phyloP scores from a whole-genome alignment of 2,888 invertebrate species.

The Lasioglossum pauxillum region DNA sequence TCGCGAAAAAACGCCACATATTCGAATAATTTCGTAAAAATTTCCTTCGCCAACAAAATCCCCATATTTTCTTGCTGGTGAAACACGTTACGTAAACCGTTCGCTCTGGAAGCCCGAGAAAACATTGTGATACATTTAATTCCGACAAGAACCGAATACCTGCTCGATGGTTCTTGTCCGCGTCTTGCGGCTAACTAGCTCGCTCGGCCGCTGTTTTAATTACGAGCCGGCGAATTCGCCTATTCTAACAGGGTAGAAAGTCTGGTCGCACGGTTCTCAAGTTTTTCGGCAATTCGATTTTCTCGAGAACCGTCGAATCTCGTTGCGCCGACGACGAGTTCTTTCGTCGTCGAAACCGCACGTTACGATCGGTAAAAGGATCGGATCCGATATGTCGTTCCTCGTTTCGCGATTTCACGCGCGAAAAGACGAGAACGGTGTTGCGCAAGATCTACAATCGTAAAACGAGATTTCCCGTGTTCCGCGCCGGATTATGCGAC shows the following conservation, averaged over 20 bases:
- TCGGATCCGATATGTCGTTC: conserved; percentile 28
- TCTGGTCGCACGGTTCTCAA: background rate
- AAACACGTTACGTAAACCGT: background rate
- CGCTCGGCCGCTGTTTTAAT: background rate
- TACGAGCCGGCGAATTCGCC: background rate
- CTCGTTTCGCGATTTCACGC: conserved; percentile 31
- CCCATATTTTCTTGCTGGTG: background rate
- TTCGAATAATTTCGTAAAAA: background rate
- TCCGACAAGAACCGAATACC: conserved; percentile 5
- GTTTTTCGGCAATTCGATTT: background rate
- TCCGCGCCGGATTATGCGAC: background rate
- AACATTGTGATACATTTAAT: conserved; percentile 7
- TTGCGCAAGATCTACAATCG: conserved; percentile 43
- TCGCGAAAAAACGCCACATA: background rate
- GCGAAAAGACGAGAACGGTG: conserved; percentile 12
- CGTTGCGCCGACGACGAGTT: background rate
- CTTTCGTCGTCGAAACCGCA: conserved; percentile 5
- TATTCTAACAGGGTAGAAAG: conserved; percentile 2
- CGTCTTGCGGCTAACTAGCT: background rate
- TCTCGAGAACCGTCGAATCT: background rate
- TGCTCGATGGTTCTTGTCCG: background rate
- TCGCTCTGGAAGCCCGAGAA: background rate
- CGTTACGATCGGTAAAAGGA: conserved; percentile 8
- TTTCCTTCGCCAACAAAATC: background rate
- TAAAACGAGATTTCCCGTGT: conserved; percentile 11